A percentile compares a stretch with the other conserved stretches of the same genome.
Conservation (phyloP, 2,113 vertebrate species). For the Gallinago media region DNA sequence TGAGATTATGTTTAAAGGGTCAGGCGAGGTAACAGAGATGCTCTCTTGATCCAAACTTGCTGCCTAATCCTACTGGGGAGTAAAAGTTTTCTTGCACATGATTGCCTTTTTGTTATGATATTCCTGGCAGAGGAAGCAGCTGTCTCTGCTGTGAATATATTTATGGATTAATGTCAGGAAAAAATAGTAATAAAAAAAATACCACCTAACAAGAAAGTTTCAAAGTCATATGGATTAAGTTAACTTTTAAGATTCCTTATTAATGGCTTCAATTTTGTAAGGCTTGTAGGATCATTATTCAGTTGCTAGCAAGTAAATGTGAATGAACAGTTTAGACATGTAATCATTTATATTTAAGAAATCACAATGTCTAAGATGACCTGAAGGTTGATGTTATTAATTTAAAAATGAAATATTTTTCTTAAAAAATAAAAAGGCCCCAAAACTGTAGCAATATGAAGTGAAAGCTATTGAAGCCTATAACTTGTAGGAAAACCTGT, state of each 20-base stretch:
- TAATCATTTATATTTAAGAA: background rate
- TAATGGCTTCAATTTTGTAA: background rate
- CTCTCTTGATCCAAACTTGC: background rate
- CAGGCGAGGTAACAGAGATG: background rate
- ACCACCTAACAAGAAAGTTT: background rate
- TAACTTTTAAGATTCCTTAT: background rate
- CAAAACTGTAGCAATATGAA: accelerated
- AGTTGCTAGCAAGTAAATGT: background rate
- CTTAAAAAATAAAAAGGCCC: accelerated
- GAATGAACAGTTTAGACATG: background rate
- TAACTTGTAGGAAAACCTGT: background rate
- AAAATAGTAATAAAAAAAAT: background rate
- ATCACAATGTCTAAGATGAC: background rate
- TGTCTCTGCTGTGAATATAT: background rate
- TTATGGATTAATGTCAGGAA: background rate
- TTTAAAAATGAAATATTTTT: background rate
- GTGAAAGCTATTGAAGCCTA: background rate
- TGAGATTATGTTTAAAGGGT: background rate
- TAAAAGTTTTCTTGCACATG: background rate
- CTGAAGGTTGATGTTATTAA: background rate
- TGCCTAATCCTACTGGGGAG: background rate
- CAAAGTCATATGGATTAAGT: background rate
- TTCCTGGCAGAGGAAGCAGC: background rate
- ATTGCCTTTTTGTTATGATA: background rate
- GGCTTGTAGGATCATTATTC: background rate